Evolutionary conservation across 2,797 vertebrate genomes (phyloP).

Genomic region (Gadopsis marmoratus): DNA sequence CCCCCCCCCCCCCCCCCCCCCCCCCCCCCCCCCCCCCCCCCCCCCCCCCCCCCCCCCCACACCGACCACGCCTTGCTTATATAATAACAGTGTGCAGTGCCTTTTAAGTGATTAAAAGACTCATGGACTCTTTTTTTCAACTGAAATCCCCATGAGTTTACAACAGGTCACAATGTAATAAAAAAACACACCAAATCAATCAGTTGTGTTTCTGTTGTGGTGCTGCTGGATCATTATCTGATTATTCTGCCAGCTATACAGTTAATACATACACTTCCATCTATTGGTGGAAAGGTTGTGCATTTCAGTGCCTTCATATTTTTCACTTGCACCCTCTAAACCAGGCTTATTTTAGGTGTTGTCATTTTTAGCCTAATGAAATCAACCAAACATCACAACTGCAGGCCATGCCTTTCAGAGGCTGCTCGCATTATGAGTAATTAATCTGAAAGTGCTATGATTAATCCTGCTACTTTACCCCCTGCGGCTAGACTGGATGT

Average conservation of each 20-base stretch:
- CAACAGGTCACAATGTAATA: not conserved
- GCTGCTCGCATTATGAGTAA: slow-evolving; percentile 88
- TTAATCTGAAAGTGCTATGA: slow-evolving; percentile 90
- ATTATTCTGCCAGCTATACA: slow-evolving; percentile 7
- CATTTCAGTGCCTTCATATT: slow-evolving; percentile 40
- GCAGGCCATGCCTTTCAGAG: slow-evolving; percentile 86
- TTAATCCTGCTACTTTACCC: slow-evolving; percentile 86
- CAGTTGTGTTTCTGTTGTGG: not conserved
- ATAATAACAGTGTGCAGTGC: not conserved
- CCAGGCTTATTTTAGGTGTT: slow-evolving; percentile 85
- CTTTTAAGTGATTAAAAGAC: not conserved
- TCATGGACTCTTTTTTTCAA: not conserved
- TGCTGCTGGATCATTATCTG: slow-evolving; percentile 14
- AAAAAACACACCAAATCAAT: not conserved
- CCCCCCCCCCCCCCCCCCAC: too few relatives aligned
- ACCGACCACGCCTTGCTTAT: not conserved
- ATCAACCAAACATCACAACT: slow-evolving; percentile 87
- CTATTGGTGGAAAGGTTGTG: slow-evolving; percentile 23
- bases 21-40: too few relatives aligned
- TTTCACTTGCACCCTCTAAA: slow-evolving; percentile 46
- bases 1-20: too few relatives aligned
- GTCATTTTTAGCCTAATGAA: slow-evolving; percentile 87
- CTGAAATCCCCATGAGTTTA: slow-evolving; percentile 10
- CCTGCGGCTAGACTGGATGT: slow-evolving; percentile 80
- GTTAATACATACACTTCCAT: not conserved